Evolutionary conservation across 2,797 vertebrate genomes (phyloP), one percentile per base, ranked within the genome.

Genomic region (Falco biarmicus): DNA sequence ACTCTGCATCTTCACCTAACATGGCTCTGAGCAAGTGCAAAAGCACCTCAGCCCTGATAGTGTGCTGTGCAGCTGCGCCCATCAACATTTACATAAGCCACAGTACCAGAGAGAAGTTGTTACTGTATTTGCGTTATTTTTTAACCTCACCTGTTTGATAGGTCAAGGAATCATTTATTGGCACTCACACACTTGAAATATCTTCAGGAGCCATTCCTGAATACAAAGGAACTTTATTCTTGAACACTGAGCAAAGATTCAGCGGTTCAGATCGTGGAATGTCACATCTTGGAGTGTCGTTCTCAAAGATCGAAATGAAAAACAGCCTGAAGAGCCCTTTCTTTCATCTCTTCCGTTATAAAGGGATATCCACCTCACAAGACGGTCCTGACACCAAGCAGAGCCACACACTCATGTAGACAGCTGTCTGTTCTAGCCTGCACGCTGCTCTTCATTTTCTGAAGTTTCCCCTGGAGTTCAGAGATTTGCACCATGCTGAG

Each of bases 121-220:
- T 56, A 69, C 39, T 56, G 13, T 20, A 54, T 54, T 76, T 87
- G 63, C 59, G 56, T 56, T 84, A 59, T 79, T 90, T 87, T 82
- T 81, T 63, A 76, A 60, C 47, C 47, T 93, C 50, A 59, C 50
- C 70, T 82, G 51, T 75, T 69, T 75, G 31, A 47, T 48, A 92
- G 69, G 39, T 73, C 65, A 95, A 96, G n/a, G 57, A 80, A 85
- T 75, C n/a, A 37, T 79, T 92, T 95, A 66, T n/a, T 54, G 54
- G 54, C 51, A 41, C 34, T 82, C 66, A 41, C 32, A 63, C n/a
- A 50, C 47, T 74, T 70, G 60, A 74, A 91, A 70, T 0, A 92
- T 43, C 39, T 60, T 39, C 37, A 59, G 39, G 13, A 92, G 34
- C 48, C 74, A 43, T 56, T 54, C 41, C 74, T 53, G 26, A 90